A percentile compares a stretch with the other conserved stretches of the same genome.
These are phyloP conservation scores for Coracias cyanogaster DNA, from an alignment of 2,797 vertebrate species.

Conservation along the genomic window DNA sequence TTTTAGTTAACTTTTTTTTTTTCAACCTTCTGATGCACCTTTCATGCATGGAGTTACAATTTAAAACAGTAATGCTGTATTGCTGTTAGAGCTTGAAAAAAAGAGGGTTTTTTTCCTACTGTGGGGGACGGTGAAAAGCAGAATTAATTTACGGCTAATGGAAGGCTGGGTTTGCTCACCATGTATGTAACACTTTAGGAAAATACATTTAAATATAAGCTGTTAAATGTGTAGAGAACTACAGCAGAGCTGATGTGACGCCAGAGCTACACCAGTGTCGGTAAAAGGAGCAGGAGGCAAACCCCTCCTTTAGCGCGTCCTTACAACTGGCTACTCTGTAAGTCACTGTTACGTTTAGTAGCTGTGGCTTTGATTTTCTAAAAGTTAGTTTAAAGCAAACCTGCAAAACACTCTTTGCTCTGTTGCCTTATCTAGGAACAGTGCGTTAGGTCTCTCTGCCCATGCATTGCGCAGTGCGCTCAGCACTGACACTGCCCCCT, in stretches of 20 bases:
- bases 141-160: background rate
- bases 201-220: background rate
- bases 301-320: background rate
- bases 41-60: background rate
- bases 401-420: background rate
- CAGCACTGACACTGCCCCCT: background rate
- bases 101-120: accelerated
- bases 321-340: background rate
- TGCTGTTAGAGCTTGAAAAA: background rate
- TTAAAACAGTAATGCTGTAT: background rate
- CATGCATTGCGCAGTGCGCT: background rate
- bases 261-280: background rate
- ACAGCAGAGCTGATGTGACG: background rate
- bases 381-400: background rate
- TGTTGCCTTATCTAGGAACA: background rate
- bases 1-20: background rate
- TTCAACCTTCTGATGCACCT: background rate
- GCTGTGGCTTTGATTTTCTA: background rate
- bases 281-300: background rate
- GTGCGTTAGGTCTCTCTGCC: background rate
- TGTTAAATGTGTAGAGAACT: background rate
- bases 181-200: background rate
- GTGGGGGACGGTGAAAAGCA: background rate
- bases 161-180: background rate
- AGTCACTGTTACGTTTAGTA: background rate